Percentiles rank a stretch among this genome's conserved stretches.
Conservation (phyloP, 2,888 invertebrate genomes). For the Clepsis dumicolana region DNA sequence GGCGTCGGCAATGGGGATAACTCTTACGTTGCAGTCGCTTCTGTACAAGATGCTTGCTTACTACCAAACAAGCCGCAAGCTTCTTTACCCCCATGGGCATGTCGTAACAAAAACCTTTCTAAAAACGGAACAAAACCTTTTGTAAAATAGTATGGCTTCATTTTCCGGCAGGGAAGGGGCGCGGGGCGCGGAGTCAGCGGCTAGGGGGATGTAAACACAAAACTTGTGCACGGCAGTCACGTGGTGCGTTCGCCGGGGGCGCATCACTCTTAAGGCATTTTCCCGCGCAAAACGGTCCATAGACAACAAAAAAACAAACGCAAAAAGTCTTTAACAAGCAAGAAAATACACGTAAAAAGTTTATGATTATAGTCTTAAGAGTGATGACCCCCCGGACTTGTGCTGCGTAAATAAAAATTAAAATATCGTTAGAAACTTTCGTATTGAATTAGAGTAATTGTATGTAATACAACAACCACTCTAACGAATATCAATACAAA, state of each 20-base stretch:
- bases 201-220: constrained; percentile 79
- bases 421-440: constrained; percentile 46
- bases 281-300: constrained; percentile 47
- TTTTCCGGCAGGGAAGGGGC: constrained; percentile 50
- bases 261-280: constrained; percentile 82
- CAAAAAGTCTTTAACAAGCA: constrained; percentile 29
- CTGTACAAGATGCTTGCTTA: not conserved
- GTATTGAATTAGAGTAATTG: constrained; percentile 79
- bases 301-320: constrained; percentile 46
- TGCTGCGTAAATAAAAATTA: constrained; percentile 4
- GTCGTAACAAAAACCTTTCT: constrained; percentile 18
- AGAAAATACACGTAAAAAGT: not conserved
- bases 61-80: not conserved
- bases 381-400: constrained; percentile 75
- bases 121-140: constrained; percentile 9
- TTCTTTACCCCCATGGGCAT: no score
- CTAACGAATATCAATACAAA: constrained; percentile 84
- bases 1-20: no score
- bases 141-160: constrained; percentile 23
- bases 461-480: constrained; percentile 79
- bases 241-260: constrained; percentile 84
- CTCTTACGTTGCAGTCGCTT: not conserved
- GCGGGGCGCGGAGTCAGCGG: constrained; percentile 53
- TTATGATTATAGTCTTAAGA: constrained; percentile 60
- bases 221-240: constrained; percentile 80